phyloP scores from a whole-genome alignment of 2,113 vertebrate genomes.

The Panthera uncia region DNA sequence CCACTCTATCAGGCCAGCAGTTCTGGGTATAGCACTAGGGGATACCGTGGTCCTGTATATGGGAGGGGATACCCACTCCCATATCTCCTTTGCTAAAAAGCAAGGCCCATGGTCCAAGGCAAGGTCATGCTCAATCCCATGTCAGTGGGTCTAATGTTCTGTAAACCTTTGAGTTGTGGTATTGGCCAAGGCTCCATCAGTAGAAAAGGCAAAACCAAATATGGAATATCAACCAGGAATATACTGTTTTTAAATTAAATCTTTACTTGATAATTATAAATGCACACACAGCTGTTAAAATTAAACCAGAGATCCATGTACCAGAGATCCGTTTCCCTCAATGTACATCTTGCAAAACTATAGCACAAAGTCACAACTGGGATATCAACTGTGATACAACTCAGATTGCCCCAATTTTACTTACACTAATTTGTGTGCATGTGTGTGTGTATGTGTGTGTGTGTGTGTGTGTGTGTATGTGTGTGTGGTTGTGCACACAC shows the following conservation, averaged over 20 bases:
- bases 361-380: neutral
- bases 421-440: neutral
- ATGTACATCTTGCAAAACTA: neutral
- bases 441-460: neutral
- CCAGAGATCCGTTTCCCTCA: neutral
- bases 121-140: neutral
- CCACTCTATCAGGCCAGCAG: neutral
- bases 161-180: neutral
- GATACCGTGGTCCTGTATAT: neutral
- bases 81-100: neutral
- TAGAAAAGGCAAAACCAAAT: neutral
- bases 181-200: neutral
- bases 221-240: neutral
- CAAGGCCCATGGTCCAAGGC: neutral
- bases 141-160: neutral
- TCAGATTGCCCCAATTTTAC: neutral
- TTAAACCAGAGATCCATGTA: neutral
- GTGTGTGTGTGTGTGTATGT: neutral
- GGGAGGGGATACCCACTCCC: neutral
- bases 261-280: constrained; percentile 25
- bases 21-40: neutral
- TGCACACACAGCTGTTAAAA: neutral
- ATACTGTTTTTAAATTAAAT: neutral
- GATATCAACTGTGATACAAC: neutral
- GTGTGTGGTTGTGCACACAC: neutral